Evolutionary conservation across 2,113 vertebrate species (phyloP), one percentile per base, ranked within the genome.

Genomic region (Epinephelus lanceolatus): DNA sequence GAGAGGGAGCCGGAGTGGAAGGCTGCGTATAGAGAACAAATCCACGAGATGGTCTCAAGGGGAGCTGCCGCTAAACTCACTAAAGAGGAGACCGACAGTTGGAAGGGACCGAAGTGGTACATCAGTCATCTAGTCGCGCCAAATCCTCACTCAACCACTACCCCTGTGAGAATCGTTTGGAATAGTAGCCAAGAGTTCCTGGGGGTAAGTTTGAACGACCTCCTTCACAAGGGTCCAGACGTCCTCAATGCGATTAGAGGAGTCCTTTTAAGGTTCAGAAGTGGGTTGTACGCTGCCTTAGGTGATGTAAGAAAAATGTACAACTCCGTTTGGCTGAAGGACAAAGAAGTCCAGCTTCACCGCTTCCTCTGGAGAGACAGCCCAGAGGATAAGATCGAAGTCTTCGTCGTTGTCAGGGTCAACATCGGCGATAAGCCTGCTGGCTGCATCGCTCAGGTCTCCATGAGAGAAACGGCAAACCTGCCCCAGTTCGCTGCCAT

Each of bases 301-400:
- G 79, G 79, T 10, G 75, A 86, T 15, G 76, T 76, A 10, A 77
- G 49, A 5, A 87, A 89, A 30, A 86, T 83, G 60, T 86, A 86
- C 18, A 85, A 71, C n/a, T 79, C 70, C 3, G 7, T 71, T 15
- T 86, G 80, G 80, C 11, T 84, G 13, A 62, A 84, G 14, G 81
- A 89, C 4, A 14, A 3, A 11, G 76, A 90, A 7, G 42, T 84
- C 0, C 86, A 86, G 1, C 61, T 86, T 2, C 80, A 88, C 21
- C 37, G 79, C 0, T 89, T 87, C 23, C 75, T 80, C 19, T 86
- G 87, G 83, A 76, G 80, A 21, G 83, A 89, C 37, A 40, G 1
- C 21, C 14, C 25, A 1, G 79, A 71, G 1, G 81, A 78, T 1
- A 59, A 81, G 1, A 75, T 86, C 2, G 19, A 37, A 0, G 78